Base-by-base conservation (phyloP, 2,888 invertebrate species). In the Agriopis aurantiaria region DNA sequence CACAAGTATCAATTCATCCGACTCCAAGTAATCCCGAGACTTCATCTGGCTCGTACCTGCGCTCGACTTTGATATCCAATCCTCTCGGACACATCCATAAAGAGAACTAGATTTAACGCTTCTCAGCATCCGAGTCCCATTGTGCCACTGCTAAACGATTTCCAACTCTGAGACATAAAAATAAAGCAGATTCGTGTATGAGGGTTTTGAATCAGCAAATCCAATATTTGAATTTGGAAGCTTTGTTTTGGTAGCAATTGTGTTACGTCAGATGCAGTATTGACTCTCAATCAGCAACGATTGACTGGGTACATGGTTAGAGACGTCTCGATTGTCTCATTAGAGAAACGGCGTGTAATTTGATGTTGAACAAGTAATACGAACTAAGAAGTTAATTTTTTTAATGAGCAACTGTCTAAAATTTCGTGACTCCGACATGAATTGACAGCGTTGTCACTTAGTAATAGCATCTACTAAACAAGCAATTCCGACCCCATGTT, bases 171-270 rank as follows among this genome's bases (percentile, higher is more conserved):
- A 0, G 4, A 2, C n/a, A 6, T 9, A 40, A 56, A 57, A 53
- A 63, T 63, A 66, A 56, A 55, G 62, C 49, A 63, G n/a, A 45
- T 46, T 45, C 60, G 7, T 8, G 64, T 33, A 56, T 67, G 65
- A 73, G 43, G 61, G 63, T 67, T 69, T 58, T 64, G 64, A 69
- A 71, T 73, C 65, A 63, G 72, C 53, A 78, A 75, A 75, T 67
- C 74, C 79, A 79, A 83, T 82, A 82, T 82, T 83, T 78, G 81
- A 75, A 81, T 80, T 77, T 76, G 74, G 74, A 63, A 70, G 65
- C 70, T 74, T 75, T 79, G 80, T 80, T 80, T 80, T 75, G 76
- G 53, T 66, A 65, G 80, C 80, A 79, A 82, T 81, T 71, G 73
- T 73, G 71, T 82, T 78, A 79, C 66, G 70, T 71, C 66, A 63